These are phyloP conservation scores for Lacerta bilineata DNA, from an alignment of 2,797 vertebrate genomes.

Conservation along the genomic window DNA sequence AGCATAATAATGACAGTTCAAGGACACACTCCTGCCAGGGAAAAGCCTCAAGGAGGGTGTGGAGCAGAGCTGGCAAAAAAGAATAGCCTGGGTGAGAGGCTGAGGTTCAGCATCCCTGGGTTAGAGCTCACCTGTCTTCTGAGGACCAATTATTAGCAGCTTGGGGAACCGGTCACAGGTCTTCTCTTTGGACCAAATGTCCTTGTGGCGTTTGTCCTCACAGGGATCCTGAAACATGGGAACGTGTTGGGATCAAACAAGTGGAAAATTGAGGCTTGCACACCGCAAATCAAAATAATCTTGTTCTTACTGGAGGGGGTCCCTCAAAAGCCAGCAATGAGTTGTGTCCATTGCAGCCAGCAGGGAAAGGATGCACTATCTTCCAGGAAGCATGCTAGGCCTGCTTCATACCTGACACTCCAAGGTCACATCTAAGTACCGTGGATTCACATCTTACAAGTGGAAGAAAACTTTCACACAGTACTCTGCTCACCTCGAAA, in stretches of 20 bases:
- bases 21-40: too few species aligned
- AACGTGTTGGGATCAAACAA: background rate
- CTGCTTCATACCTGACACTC: background rate
- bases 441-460: background rate
- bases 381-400: background rate
- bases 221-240: constrained; percentile 92
- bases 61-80: too few species aligned
- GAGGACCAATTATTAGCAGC: constrained; percentile 97
- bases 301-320: background rate
- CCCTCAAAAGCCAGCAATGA: background rate
- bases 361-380: background rate
- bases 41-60: too few species aligned
- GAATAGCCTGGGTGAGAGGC: too few species aligned
- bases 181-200: constrained; percentile 99
- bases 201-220: constrained; percentile 99
- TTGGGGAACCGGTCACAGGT: constrained; percentile 98
- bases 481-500: background rate
- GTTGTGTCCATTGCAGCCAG: background rate
- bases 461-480: background rate
- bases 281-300: background rate
- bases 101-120: background rate
- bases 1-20: too few species aligned
- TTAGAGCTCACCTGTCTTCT: constrained; percentile 91
- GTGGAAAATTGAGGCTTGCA: background rate
- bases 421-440: background rate